These are phyloP conservation scores for Riptortus pedestris DNA, from an alignment of 1,140 invertebrate species.

Conservation along the genomic window DNA sequence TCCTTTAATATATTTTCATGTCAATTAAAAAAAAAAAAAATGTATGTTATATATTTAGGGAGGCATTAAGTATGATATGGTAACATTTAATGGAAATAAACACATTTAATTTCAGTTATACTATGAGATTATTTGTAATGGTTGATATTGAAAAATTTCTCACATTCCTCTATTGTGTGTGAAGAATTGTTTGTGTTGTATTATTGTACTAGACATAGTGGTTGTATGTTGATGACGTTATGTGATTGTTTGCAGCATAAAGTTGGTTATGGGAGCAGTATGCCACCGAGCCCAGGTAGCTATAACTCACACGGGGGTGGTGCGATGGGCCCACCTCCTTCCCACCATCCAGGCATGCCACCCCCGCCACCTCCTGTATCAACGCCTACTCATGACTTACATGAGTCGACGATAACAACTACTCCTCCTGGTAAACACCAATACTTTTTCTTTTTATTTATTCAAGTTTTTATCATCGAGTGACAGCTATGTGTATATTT, in stretches of 20 bases:
- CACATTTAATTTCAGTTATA: no score
- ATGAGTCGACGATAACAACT: conserved; percentile 48
- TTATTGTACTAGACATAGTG: no score
- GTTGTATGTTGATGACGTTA: no score
- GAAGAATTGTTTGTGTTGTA: no score
- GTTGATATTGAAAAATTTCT: no score
- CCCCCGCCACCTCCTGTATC: conserved; percentile 45
- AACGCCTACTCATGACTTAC: conserved; percentile 46
- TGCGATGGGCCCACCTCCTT: conserved; percentile 44
- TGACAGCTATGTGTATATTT: neutral
- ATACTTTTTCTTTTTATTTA: conserved; percentile 13
- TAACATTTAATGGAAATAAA: no score
- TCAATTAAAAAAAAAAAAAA: no score
- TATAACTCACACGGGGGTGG: conserved; percentile 45
- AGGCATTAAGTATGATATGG: no score
- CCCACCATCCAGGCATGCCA: conserved; percentile 43
- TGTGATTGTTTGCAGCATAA: conserved; percentile 55
- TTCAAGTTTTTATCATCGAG: neutral
- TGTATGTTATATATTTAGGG: no score
- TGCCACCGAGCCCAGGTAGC: conserved; percentile 39
- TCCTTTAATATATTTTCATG: no score
- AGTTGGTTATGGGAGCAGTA: conserved; percentile 43
- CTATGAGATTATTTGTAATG: no score
- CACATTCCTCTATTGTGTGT: no score
- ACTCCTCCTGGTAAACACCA: conserved; percentile 42